Conservation (phyloP, 2,113 vertebrate species). For the Xerus inauris region DNA sequence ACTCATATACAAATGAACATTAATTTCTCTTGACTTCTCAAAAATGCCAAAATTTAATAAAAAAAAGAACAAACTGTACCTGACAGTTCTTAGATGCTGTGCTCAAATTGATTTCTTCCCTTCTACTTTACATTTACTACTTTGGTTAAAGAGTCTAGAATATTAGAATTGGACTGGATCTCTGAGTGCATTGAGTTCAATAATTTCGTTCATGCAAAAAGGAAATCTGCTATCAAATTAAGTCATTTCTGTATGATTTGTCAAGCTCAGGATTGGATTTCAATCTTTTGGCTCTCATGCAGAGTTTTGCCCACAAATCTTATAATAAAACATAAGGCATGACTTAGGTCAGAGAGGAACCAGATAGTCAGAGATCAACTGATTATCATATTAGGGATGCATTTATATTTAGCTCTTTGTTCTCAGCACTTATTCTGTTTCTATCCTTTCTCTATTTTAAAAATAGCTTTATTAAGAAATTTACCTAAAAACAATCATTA, state of each 20-base stretch:
- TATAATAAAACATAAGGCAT: rapidly evolving
- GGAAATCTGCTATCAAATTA: background rate
- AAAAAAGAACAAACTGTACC: background rate
- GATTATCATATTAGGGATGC: background rate
- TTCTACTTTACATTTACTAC: background rate
- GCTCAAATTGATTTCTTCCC: background rate
- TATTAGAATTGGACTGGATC: background rate
- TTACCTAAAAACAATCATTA: background rate
- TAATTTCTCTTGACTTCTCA: background rate
- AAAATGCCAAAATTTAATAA: background rate
- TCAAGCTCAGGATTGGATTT: background rate
- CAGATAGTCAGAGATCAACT: background rate
- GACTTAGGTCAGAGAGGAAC: background rate
- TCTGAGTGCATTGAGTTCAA: background rate
- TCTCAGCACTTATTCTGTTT: background rate
- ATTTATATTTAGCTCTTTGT: background rate
- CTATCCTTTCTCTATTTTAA: background rate
- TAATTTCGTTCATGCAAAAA: background rate
- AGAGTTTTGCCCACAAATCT: background rate
- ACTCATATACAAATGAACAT: background rate
- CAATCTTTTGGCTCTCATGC: background rate
- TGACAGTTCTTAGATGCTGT: background rate
- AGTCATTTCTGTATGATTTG: background rate
- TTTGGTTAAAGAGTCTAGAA: background rate
- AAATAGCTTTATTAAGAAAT: background rate